These are phyloP conservation scores for Amiota minor DNA, from an alignment of 2,888 invertebrate genomes.

Conservation along the genomic window DNA sequence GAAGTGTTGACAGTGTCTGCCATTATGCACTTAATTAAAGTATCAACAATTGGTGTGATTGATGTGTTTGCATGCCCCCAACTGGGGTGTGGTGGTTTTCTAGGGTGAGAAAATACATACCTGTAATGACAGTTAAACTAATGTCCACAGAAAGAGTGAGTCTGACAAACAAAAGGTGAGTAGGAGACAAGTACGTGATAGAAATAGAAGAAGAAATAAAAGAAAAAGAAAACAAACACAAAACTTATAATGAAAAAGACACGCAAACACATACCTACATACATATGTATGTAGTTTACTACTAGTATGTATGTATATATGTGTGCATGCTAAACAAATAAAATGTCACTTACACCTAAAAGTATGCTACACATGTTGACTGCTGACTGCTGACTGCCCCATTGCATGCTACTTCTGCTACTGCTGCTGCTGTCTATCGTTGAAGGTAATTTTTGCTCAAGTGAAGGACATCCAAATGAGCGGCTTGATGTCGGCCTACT, in stretches of 20 bases:
- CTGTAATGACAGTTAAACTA: neutral
- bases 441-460: neutral
- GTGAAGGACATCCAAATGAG: neutral
- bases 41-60: neutral
- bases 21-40: constrained; percentile 6
- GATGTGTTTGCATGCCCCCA: too few species aligned
- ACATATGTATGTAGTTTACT: neutral
- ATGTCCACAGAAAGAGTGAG: neutral
- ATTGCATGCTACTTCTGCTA: too few species aligned
- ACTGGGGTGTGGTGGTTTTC: neutral
- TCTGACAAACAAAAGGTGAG: neutral
- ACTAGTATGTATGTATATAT: too few species aligned
- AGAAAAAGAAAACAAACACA: neutral
- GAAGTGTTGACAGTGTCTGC: constrained; percentile 1
- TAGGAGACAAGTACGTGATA: neutral
- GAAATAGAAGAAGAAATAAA: constrained; percentile 9
- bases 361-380: constrained; percentile 3
- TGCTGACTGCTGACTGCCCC: neutral
- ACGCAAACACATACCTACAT: neutral
- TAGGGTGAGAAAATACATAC: neutral
- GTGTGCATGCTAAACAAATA: neutral
- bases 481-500: too few species aligned
- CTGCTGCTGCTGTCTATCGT: too few species aligned
- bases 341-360: constrained; percentile 4
- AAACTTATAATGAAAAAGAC: neutral